phyloP scores from a whole-genome alignment of 2,797 vertebrate species.

The Chrysolophus pictus region DNA sequence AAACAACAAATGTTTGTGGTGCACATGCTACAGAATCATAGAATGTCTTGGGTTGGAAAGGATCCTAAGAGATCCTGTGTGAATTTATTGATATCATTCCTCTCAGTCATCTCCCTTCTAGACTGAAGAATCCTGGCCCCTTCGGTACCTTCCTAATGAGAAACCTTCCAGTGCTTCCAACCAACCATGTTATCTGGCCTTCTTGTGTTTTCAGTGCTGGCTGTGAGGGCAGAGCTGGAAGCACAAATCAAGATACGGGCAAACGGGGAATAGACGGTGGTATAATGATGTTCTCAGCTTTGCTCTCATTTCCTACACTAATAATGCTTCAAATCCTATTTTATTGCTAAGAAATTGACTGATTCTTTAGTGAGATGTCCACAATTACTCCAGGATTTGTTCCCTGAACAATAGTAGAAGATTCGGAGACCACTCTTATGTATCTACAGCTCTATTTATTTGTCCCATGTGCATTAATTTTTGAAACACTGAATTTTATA shows the following conservation, averaged over 20 bases:
- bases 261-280: background rate
- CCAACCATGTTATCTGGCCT: background rate
- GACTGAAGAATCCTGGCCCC: background rate
- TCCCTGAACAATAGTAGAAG: background rate
- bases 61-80: background rate
- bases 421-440: background rate
- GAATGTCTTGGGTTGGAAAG: no score
- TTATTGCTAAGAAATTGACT: background rate
- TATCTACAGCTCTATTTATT: background rate
- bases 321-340: background rate
- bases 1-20: background rate
- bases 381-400: background rate
- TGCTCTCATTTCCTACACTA: background rate
- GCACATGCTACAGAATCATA: background rate
- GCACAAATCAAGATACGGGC: background rate
- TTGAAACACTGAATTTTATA: background rate
- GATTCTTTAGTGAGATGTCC: background rate
- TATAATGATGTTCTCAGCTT: background rate
- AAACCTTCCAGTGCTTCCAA: background rate
- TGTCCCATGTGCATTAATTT: background rate
- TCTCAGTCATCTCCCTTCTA: background rate
- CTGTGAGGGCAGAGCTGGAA: background rate
- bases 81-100: background rate
- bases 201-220: accelerated
- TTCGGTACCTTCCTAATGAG: background rate